These are phyloP conservation scores for Tragelaphus scriptus DNA, from an alignment of 2,113 vertebrate genomes.

Conservation along the genomic window DNA sequence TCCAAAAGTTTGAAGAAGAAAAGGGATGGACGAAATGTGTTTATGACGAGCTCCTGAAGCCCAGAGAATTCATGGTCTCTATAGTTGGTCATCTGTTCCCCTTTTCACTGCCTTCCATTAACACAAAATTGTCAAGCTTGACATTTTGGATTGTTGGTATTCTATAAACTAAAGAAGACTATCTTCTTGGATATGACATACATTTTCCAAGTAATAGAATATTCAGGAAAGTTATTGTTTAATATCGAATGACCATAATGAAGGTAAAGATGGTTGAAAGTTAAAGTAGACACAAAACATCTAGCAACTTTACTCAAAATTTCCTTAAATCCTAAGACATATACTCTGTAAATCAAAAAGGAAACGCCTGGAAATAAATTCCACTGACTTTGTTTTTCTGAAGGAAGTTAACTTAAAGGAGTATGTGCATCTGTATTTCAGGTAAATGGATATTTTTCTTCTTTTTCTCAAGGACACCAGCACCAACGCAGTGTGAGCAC, in stretches of 20 bases:
- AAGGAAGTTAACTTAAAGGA: not conserved
- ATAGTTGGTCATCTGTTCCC: not conserved
- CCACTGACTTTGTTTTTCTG: not conserved
- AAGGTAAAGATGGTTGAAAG: not conserved
- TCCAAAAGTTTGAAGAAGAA: not conserved
- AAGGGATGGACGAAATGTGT: not conserved
- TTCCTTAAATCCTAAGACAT: not conserved
- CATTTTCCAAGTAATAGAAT: not conserved
- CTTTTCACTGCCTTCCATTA: not conserved
- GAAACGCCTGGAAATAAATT: not conserved
- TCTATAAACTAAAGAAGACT: not conserved
- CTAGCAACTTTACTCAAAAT: not conserved
- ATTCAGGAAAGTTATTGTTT: not conserved
- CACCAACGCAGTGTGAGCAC: not conserved
- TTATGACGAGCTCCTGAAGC: not conserved
- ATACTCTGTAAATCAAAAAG: not conserved
- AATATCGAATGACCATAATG: not conserved
- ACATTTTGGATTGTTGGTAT: not conserved
- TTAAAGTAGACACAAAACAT: not conserved
- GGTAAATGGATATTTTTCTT: not conserved
- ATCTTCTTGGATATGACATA: not conserved
- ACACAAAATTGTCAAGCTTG: not conserved
- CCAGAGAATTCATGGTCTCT: not conserved
- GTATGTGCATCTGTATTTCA: not conserved
- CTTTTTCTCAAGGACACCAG: not conserved